Base-by-base conservation (phyloP, 1,140 invertebrate genomes). In the Apocrypta bakeri region DNA sequence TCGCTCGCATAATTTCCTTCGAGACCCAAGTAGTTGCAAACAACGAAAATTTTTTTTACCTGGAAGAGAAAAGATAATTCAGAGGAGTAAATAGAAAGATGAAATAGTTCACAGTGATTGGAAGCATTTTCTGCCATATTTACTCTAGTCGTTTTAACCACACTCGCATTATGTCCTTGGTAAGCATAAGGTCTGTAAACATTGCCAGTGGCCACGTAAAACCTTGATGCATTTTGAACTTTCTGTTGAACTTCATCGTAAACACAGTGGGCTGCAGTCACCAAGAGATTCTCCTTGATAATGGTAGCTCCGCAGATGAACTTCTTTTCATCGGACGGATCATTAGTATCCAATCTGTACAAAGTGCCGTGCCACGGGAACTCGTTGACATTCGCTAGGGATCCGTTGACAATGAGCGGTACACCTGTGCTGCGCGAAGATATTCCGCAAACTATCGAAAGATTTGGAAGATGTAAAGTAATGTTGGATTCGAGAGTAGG, bases 351-450 rank as follows among this genome's bases (percentile, higher is more conserved):
- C n/a, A n/a, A 25, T 75, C 33, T 84, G 25, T 92, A 92, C 7
- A 92, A 64, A 21, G 90, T 89, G 7, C 88, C 91, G 31, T 92
- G 91, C 91, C 91, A 92, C 3, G 91, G 91, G 73, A 92, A 91
- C 31, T 91, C 88, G 0, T 79, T 84, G n/a, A 91, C 83, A 7
- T 86, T 85, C 6, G 90, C 84, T 4, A 0, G 0, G 1, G 24
- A 56, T 40, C 90, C 91, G 56, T 90, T 86, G 4, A 90, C 84
- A 37, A 91, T 87, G 0, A 90, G 76, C 7, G 90, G 87, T 74
- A 1, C 84, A 17, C 11, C 29, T 8, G 64, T 61, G 21, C 6
- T n/a, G 12, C 63, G 66, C 24, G 80, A 2, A 12, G 85, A 64
- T 37, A 85, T 24, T 77, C 91, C 91, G 71, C 91, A 92, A 74